Base-by-base conservation (phyloP, 2,797 vertebrate genomes). In the Thripadectes ignobilis region DNA sequence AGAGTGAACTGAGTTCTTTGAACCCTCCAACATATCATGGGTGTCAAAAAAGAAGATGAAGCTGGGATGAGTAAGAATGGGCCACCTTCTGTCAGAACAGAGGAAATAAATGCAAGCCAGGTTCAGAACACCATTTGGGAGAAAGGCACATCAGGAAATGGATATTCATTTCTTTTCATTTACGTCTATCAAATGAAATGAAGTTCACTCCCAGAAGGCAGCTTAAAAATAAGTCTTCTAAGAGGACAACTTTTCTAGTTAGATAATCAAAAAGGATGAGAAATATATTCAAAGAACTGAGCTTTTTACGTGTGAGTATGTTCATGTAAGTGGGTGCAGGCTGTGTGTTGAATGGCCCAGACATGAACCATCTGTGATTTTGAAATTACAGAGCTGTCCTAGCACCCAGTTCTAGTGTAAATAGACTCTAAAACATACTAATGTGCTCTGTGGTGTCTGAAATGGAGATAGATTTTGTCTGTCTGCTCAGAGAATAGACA, bases 311-410 rank as follows among this genome's bases (percentile, higher is more conserved):
- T 66, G 51, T 26, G 34, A 12, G 6, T 52, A 79, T 73, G 92
- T 92, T 32, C 19, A 16, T 52, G 55, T 21, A 87, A 91, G 90
- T 79, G 74, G 67, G 30, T 66, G 36, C 1, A 0, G 51, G 29
- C 55, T 67, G 13, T 46, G 27, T 1, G 2, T 55, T 46, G 66
- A 90, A 95, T 67, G 67, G 71, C 52, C 59, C 57, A 94, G 93
- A 97, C 77, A 91, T 71, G 90, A 97, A 93, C 88, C 92, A 95
- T 94, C 85, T 95, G 95, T 88, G 85, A 73, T 74, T 34, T 85
- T 41, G 63, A 82, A 88, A 89, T 67, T 71, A 71, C 77, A 92
- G 67, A 88, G 34, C 71, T 79, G 55, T 92, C 55, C 80, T 95
- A 92, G 92, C 59, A 87, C 90, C 84, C 83, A 74, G 59, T 74